Evolutionary conservation across 2,113 vertebrate species (phyloP).

Genomic region (Parus major): DNA sequence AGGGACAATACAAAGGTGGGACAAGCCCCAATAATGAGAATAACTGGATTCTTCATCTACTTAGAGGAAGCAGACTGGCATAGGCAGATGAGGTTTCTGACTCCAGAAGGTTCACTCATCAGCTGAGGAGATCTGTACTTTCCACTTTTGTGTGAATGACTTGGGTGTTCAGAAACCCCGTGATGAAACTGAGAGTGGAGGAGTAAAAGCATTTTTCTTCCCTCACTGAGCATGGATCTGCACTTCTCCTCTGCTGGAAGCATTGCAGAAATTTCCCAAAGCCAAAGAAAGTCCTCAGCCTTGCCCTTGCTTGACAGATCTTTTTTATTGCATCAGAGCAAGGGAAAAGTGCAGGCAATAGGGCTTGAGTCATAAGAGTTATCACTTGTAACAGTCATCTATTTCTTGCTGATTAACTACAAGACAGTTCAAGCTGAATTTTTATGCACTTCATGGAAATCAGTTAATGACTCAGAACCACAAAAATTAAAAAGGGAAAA

Average conservation of each 20-base stretch:
- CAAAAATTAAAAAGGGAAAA: neutral
- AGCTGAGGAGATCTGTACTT: neutral
- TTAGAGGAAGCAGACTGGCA: neutral
- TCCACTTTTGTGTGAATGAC: neutral
- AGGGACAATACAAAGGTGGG: neutral
- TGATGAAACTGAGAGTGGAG: neutral
- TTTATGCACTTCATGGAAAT: neutral
- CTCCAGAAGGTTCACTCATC: neutral
- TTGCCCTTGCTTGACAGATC: neutral
- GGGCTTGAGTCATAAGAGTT: neutral
- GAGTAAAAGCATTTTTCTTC: neutral
- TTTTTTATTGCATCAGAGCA: neutral
- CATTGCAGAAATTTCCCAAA: neutral
- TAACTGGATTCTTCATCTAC: neutral
- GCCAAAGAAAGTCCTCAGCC: neutral
- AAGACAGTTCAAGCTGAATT: neutral
- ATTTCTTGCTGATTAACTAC: constrained; percentile 19
- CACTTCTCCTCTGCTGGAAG: neutral
- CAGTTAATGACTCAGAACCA: constrained; percentile 3
- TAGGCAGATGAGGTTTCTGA: neutral
- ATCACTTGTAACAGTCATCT: neutral
- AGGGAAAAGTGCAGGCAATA: neutral
- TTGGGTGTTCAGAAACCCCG: neutral
- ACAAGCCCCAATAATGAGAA: neutral
- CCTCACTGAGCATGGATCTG: neutral